phyloP scores from a whole-genome alignment of 2,888 invertebrate species.

The Colostygia pectinataria region DNA sequence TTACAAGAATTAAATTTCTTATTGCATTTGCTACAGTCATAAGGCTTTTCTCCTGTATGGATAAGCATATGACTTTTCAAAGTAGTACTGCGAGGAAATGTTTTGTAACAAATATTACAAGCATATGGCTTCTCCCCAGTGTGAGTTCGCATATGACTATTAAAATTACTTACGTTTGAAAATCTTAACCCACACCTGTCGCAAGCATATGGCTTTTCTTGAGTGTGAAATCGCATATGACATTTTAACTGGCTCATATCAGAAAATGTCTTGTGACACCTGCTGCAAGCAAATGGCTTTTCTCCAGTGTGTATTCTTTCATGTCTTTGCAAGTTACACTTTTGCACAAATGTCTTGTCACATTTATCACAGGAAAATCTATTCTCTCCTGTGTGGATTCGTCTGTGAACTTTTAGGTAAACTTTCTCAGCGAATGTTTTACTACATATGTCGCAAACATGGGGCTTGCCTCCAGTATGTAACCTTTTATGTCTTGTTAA shows the following conservation, averaged over 20 bases:
- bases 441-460: constrained; percentile 18
- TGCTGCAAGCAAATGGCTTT: constrained; percentile 21
- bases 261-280: constrained; percentile 22
- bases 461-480: constrained; percentile 22
- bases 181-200: constrained; percentile 25
- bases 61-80: constrained; percentile 24
- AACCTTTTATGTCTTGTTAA: constrained; percentile 21
- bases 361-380: constrained; percentile 18
- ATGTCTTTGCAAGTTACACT: constrained; percentile 22
- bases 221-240: constrained; percentile 21
- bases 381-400: constrained; percentile 21
- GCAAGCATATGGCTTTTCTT: constrained; percentile 26
- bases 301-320: constrained; percentile 22
- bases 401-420: constrained; percentile 16
- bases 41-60: constrained; percentile 21
- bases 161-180: constrained; percentile 20
- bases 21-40: constrained; percentile 21
- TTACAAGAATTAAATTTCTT: constrained; percentile 23
- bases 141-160: constrained; percentile 24
- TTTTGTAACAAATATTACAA: constrained; percentile 20
- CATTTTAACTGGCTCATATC: constrained; percentile 23
- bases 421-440: constrained; percentile 23
- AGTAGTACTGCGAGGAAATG: constrained; percentile 23
- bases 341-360: constrained; percentile 22
- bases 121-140: constrained; percentile 24